Conservation (phyloP, 2,797 vertebrate genomes). For the Falco cherrug region DNA sequence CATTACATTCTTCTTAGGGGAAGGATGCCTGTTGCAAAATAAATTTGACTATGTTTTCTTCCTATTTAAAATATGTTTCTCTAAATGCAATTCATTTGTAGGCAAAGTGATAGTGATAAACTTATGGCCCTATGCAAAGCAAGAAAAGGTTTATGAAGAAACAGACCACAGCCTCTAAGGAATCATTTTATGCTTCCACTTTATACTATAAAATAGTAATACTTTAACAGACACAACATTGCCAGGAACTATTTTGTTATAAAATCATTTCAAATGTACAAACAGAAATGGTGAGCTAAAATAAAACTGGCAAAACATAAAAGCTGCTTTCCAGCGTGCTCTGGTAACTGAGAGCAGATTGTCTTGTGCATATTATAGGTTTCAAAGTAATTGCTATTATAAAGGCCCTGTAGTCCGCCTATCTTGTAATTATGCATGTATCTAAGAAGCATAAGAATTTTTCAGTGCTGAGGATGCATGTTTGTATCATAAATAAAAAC, state of each 20-base stretch:
- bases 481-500: not conserved
- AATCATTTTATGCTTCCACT: not conserved
- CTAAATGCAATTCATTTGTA: not conserved
- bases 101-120: not conserved
- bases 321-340: not conserved
- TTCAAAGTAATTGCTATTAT: not conserved
- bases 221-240: not conserved
- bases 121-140: not conserved
- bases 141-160: not conserved
- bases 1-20: not conserved
- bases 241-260: not conserved
- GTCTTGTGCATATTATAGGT: not conserved
- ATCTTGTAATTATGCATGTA: not conserved
- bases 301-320: not conserved
- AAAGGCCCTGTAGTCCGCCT: not conserved
- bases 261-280: not conserved
- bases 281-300: not conserved
- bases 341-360: not conserved
- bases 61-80: not conserved
- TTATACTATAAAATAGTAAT: not conserved
- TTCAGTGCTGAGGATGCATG: not conserved
- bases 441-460: not conserved
- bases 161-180: not conserved
- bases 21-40: not conserved
- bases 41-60: not conserved